phyloP scores from a whole-genome alignment of 1,140 invertebrate species.

The Cecropterus lyciades region DNA sequence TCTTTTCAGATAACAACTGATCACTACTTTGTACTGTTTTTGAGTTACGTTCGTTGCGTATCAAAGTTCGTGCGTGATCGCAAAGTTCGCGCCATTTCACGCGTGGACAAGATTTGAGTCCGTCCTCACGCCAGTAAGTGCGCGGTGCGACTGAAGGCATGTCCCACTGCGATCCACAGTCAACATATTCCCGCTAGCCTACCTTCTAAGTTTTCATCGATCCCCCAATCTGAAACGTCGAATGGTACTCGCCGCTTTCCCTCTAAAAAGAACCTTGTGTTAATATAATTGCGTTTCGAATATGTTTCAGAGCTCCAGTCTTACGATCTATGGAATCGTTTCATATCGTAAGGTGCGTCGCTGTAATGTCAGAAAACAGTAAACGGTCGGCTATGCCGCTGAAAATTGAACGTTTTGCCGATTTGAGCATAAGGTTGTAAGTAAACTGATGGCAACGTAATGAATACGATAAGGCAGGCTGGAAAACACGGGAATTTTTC shows the following conservation, averaged over 20 bases:
- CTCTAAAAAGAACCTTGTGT: constrained; percentile 23
- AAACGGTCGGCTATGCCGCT: constrained; percentile 23
- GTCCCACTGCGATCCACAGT: constrained; percentile 59
- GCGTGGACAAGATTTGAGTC: constrained; percentile 37
- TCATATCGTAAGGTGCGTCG: constrained; percentile 32
- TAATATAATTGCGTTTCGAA: constrained; percentile 8
- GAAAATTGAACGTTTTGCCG: constrained; percentile 38
- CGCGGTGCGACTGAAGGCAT: constrained; percentile 75
- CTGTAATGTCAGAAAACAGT: constrained; percentile 24
- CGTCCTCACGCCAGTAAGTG: constrained; percentile 62
- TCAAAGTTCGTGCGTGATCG: constrained; percentile 59
- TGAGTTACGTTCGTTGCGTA: constrained; percentile 41
- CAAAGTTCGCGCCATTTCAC: constrained; percentile 75
- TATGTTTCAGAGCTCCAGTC: constrained; percentile 3
- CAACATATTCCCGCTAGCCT: constrained; percentile 70
- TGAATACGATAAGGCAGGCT: constrained; percentile 57
- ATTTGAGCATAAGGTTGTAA: constrained; percentile 9
- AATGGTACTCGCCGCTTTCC: constrained; percentile 20
- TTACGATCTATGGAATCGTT: constrained; percentile 37
- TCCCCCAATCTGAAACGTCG: constrained; percentile 35
- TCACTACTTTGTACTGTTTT: constrained; percentile 23
- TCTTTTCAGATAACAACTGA: constrained; percentile 4
- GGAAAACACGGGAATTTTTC: constrained; percentile 73
- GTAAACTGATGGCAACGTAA: constrained; percentile 7
- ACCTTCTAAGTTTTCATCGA: constrained; percentile 75